These are phyloP conservation scores for Myiagra hebetior DNA, from an alignment of 2,113 vertebrate genomes.

Conservation along the genomic window DNA sequence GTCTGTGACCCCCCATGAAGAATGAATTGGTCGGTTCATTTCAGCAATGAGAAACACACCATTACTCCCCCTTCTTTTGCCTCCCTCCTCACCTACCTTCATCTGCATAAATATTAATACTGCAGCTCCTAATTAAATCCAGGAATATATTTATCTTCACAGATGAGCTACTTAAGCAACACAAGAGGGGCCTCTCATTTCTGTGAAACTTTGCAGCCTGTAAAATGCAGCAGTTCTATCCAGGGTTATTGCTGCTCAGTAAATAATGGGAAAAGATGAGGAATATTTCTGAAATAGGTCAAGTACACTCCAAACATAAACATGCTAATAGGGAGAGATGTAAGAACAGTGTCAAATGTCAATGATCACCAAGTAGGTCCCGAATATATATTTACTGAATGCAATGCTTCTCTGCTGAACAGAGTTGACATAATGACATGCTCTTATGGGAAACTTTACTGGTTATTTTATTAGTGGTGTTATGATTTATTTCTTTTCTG, in stretches of 20 bases:
- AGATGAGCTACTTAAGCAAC: constrained; percentile 31
- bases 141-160: constrained; percentile 58
- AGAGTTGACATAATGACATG: constrained; percentile 46
- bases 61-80: not conserved
- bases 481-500: not conserved
- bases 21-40: not conserved
- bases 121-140: constrained; percentile 48
- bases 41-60: not conserved
- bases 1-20: not conserved
- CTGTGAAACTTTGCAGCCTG: constrained; percentile 35
- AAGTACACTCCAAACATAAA: constrained; percentile 62
- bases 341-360: constrained; percentile 66
- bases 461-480: constrained; percentile 17
- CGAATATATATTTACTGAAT: constrained; percentile 65
- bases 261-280: constrained; percentile 63
- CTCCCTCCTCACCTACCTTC: not conserved
- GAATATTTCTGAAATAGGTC: constrained; percentile 66
- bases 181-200: constrained; percentile 43
- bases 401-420: constrained; percentile 9
- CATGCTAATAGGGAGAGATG: constrained; percentile 59
- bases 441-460: constrained; percentile 41
- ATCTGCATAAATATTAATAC: constrained; percentile 58
- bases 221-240: constrained; percentile 28
- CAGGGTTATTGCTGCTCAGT: constrained; percentile 33
- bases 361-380: constrained; percentile 59